Base-by-base conservation (phyloP, 2,888 invertebrate species). In the Leptinotarsa juncta region DNA sequence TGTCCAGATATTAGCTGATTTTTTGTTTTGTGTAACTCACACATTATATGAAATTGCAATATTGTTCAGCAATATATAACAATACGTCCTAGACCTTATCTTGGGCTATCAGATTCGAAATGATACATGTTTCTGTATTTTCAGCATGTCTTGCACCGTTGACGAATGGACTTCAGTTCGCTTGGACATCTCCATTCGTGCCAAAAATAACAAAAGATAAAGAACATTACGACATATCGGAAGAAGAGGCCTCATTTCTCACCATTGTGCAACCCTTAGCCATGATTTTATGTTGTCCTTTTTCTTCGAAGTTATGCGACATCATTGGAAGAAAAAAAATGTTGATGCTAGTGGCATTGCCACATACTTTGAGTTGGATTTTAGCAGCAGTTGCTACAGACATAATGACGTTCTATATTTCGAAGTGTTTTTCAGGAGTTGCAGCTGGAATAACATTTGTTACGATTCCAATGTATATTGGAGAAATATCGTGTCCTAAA, bases 151-250 rank as follows among this genome's bases (percentile, higher is more conserved):
- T 74, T 16, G 62, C 71, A 12, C 51, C 60, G 16, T 50, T 74
- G 5, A 72, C 68, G 12, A 60, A 71, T 50, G 75, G 75, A 18
- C 32, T 72, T 15, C 65, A 70, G 3, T 60, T 66, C n/a, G 53
- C 76, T 16, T 86, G 86, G 86, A 81, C 85, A 32, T 85, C 86
- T 23, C 86, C 86, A 23, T 83, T 85, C 5, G 82, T 86, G 7
- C 84, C 85, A 50, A 82, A 81, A 70, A 79, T 86, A 12, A 77
- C 83, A 32, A 75, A 81, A 48, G 82, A 83, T 55, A 81, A 83
- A 62, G 70, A 53, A 48, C 81, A 81, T 4, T 79, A 81, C 50
- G 81, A 85, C 42, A 80, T 86, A 49, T 83, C 84, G 1, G 81
- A 83, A 71, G 84, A 83, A 23, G 80, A 86, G 80, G 84, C 84